A percentile compares a stretch with the other conserved stretches of the same genome.
phyloP scores from a whole-genome alignment of 2,113 vertebrate genomes.

The Callipepla squamata region DNA sequence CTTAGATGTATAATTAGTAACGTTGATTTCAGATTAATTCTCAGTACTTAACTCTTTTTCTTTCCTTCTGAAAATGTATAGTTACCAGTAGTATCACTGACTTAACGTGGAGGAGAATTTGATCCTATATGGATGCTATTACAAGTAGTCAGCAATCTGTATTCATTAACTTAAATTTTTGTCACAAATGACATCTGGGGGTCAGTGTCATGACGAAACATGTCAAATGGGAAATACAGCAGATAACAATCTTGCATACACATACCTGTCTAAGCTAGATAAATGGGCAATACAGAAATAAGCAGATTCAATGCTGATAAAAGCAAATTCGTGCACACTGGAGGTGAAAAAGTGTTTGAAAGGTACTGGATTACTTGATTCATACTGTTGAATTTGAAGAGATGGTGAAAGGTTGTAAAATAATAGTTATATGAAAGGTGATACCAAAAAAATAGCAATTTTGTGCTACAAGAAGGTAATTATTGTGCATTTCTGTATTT shows the following conservation, averaged over 20 bases:
- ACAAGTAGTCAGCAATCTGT: background rate
- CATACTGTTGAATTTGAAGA: background rate
- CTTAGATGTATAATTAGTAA: background rate
- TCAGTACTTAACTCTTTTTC: background rate
- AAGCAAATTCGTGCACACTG: background rate
- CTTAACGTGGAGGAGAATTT: background rate
- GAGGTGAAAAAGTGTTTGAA: background rate
- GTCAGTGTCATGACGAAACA: background rate
- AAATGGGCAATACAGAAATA: background rate
- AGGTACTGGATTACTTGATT: background rate
- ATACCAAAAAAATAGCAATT: background rate
- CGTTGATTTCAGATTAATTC: background rate
- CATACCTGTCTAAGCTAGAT: background rate
- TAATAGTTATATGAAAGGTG: background rate
- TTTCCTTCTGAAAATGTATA: background rate
- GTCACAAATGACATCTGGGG: background rate
- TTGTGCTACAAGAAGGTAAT: background rate
- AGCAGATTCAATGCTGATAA: background rate
- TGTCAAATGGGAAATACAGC: background rate
- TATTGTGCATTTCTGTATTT: background rate
- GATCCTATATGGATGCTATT: rapidly evolving
- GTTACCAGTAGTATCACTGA: background rate
- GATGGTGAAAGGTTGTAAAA: background rate
- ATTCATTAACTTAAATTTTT: background rate
- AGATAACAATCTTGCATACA: background rate